A percentile compares a stretch with the other conserved stretches of the same genome.
Conservation (phyloP, 1,140 invertebrate genomes). For the Trinorchestia longiramus region DNA sequence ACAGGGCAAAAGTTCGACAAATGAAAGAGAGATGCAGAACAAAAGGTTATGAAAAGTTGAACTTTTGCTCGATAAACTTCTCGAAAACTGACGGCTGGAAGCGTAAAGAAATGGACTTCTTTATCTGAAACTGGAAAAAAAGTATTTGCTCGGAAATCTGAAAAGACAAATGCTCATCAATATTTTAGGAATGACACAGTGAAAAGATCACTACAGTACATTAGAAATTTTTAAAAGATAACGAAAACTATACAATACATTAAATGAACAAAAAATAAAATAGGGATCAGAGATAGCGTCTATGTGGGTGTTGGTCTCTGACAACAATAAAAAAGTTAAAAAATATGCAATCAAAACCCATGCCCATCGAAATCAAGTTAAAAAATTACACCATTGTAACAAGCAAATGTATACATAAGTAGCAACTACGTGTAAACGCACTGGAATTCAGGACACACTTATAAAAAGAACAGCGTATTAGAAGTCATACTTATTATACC, state of each 20-base stretch:
- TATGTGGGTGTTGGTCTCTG: neutral
- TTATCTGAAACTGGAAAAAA: neutral
- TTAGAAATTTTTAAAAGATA: neutral
- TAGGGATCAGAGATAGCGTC: neutral
- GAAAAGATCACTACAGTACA: neutral
- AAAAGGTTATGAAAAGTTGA: neutral
- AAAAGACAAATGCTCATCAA: neutral
- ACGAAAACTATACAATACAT: neutral
- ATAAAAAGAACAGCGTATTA: too few species aligned
- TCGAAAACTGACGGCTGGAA: neutral
- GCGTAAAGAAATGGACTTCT: neutral
- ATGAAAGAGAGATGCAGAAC: neutral
- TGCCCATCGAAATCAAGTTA: too few species aligned
- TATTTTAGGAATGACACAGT: neutral
- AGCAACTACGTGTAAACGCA: too few species aligned
- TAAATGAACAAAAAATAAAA: neutral
- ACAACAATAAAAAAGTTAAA: neutral
- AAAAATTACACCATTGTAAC: too few species aligned
- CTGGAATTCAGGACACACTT: too few species aligned
- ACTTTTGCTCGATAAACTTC: neutral
- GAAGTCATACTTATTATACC: too few species aligned
- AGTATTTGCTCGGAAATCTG: neutral
- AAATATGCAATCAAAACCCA: too few species aligned
- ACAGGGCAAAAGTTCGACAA: neutral
- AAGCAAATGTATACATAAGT: too few species aligned